Conservation (phyloP, 2,113 vertebrate species). For the Dromiciops gliroides region DNA sequence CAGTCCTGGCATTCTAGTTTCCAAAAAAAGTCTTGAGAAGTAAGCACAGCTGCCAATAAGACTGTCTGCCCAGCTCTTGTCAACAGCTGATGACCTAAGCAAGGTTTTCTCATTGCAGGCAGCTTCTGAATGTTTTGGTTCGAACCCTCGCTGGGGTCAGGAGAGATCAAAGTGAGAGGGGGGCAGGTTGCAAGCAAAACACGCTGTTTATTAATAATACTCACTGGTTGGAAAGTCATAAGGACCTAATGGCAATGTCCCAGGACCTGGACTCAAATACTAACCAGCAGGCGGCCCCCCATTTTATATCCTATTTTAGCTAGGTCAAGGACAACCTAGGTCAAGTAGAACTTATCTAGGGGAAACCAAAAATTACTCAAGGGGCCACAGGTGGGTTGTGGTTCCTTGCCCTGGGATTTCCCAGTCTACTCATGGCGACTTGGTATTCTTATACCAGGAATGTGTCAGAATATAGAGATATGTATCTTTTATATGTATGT, state of each 20-base stretch:
- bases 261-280: neutral
- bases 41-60: neutral
- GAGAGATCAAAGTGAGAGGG: neutral
- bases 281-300: neutral
- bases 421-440: neutral
- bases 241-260: neutral
- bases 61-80: neutral
- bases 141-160: neutral
- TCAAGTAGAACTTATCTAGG: neutral
- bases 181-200: neutral
- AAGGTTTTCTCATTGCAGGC: neutral
- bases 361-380: neutral
- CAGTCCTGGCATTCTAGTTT: neutral
- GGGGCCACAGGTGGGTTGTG: neutral
- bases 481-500: no score
- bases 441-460: neutral
- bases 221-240: neutral
- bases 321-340: neutral
- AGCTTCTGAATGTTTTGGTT: neutral
- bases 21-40: neutral
- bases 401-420: neutral
- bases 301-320: neutral
- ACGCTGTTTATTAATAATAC: neutral
- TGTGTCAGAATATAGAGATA: neutral
- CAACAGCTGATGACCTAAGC: neutral